Percentiles rank a stretch among this genome's conserved stretches.
These are phyloP conservation scores for Ceriagrion tenellum DNA, from an alignment of 2,888 invertebrate species.

Conservation along the genomic window DNA sequence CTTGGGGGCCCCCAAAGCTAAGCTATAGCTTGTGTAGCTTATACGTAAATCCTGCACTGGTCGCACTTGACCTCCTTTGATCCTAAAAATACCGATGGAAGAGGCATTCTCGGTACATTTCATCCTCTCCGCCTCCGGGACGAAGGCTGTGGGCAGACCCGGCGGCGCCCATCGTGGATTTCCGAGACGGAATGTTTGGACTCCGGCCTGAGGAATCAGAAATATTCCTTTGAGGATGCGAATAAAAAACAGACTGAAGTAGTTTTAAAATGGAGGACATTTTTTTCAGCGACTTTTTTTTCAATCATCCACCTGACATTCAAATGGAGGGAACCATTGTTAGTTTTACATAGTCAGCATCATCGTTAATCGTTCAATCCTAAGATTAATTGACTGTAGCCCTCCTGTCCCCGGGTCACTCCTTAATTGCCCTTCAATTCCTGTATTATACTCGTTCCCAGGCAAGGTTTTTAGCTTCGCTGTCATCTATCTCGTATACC, in stretches of 20 bases:
- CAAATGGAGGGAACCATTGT: neutral
- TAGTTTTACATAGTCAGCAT: too few species aligned
- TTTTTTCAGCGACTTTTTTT: neutral
- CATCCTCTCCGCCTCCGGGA: neutral
- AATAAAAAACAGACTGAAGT: neutral
- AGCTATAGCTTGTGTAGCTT: too few species aligned
- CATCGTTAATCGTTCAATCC: too few species aligned
- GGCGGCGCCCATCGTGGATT: neutral
- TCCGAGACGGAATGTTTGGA: neutral
- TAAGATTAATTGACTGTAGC: too few species aligned
- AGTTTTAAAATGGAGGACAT: neutral
- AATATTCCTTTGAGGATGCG: neutral
- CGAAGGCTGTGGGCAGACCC: neutral
- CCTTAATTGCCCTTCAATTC: too few species aligned
- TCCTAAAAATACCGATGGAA: neutral
- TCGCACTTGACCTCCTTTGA: constrained; percentile 12
- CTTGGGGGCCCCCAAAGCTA: too few species aligned
- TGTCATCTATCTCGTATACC: too few species aligned
- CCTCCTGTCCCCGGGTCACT: too few species aligned
- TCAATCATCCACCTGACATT: neutral
- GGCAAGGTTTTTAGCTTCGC: too few species aligned
- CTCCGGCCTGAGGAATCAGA: neutral
- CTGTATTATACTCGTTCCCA: too few species aligned
- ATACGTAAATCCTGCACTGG: too few species aligned
- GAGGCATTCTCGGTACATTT: neutral